Evolutionary conservation across 1,140 invertebrate species (phyloP).

Genomic region (Hirudo medicinalis): DNA sequence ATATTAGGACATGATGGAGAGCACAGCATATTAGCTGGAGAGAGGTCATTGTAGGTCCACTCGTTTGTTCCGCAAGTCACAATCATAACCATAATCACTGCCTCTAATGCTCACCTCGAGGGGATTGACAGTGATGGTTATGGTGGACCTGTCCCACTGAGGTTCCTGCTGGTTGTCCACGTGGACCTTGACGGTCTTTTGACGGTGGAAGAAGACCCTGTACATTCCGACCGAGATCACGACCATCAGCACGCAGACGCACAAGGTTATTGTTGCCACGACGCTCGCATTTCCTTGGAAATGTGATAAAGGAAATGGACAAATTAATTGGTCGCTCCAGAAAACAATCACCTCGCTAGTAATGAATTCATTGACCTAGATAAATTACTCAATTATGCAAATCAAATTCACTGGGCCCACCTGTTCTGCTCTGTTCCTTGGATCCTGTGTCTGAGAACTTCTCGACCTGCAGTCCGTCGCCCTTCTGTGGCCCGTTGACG

Average conservation of each 20-base stretch:
- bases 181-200: constrained; percentile 5
- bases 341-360: background rate
- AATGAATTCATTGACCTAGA: background rate
- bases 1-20: no score
- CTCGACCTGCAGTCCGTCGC: no score
- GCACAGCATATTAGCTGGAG: no score
- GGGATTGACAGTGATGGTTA: constrained; percentile 6
- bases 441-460: no score
- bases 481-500: no score
- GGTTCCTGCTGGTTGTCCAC: constrained; percentile 1
- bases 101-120: background rate
- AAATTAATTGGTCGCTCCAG: background rate
- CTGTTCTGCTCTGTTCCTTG: no score
- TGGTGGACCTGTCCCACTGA: constrained; percentile 4
- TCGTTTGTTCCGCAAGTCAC: no score
- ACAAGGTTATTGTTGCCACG: background rate
- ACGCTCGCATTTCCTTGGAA: background rate
- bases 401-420: no score
- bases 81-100: background rate
- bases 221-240: constrained; percentile 3
- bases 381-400: background rate
- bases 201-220: background rate
- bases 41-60: no score
- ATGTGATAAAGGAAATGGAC: background rate
- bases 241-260: background rate